Evolutionary conservation across 2,113 vertebrate genomes (phyloP).

Genomic region (Gallinago jamesoni): DNA sequence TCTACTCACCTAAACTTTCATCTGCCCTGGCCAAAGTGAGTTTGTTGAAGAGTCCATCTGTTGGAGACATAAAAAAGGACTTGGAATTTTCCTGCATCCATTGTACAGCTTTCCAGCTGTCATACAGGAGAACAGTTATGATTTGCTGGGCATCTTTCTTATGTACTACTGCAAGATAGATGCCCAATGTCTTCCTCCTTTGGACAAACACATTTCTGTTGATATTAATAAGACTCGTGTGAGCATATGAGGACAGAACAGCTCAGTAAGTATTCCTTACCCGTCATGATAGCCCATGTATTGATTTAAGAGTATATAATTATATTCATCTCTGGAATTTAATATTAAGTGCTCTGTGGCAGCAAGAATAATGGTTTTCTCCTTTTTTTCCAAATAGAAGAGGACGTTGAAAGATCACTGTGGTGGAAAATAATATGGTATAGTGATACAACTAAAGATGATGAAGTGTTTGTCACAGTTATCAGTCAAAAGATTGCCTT

Average conservation of each 20-base stretch:
- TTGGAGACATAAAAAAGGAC: neutral
- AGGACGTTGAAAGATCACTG: neutral
- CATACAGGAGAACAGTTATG: neutral
- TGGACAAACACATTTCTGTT: neutral
- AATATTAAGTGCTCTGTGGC: neutral
- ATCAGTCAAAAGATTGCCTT: neutral
- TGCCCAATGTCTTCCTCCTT: neutral
- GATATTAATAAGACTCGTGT: neutral
- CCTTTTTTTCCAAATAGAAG: neutral
- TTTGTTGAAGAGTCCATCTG: neutral
- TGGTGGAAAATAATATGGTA: neutral
- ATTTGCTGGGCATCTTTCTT: neutral
- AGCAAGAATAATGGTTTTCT: neutral
- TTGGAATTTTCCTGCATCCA: neutral
- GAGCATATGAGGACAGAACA: neutral
- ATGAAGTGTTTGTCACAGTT: neutral
- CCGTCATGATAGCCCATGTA: neutral
- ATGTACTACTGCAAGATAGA: neutral
- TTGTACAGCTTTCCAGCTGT: neutral
- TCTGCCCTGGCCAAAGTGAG: neutral
- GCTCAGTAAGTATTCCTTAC: neutral
- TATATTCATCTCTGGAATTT: conserved; percentile 1
- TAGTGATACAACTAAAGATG: neutral
- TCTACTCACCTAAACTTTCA: neutral
- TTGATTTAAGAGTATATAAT: neutral